Evolutionary conservation across 2,113 vertebrate species (phyloP).

Genomic region (Gracilinanus agilis): DNA sequence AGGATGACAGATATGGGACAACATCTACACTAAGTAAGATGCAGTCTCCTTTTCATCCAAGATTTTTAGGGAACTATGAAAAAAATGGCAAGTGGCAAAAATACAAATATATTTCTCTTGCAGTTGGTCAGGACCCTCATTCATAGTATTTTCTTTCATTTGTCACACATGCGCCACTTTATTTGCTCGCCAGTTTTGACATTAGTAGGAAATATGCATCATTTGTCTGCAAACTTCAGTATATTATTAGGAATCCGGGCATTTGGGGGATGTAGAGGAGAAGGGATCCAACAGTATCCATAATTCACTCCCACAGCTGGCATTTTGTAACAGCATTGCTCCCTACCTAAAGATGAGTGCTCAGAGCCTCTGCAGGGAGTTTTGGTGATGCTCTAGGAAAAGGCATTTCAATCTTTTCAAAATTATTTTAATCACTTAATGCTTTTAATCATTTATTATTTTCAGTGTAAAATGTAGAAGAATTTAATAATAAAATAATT

Average conservation of each 20-base stretch:
- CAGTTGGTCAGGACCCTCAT: slow-evolving; percentile 14
- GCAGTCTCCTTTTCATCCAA: neutral
- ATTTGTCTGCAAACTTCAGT: slow-evolving; percentile 34
- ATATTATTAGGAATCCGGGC: slow-evolving; percentile 5
- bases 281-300: neutral
- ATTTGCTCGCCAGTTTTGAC: slow-evolving; percentile 16
- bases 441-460: neutral
- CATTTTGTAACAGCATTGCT: neutral
- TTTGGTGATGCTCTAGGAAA: neutral
- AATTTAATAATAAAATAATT: slow-evolving; percentile 17
- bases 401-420: neutral
- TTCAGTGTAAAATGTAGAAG: neutral
- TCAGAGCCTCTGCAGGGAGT: accelerated
- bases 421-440: neutral
- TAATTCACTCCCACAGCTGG: neutral
- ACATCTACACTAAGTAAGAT: neutral
- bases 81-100: neutral
- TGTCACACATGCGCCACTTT: neutral
- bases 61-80: neutral
- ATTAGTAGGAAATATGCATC: slow-evolving; percentile 11
- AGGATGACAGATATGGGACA: neutral
- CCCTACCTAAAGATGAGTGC: neutral
- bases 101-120: neutral
- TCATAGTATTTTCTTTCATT: neutral
- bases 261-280: neutral